phyloP scores from a whole-genome alignment of 2,888 invertebrate species.

The Brachyptera putata region DNA sequence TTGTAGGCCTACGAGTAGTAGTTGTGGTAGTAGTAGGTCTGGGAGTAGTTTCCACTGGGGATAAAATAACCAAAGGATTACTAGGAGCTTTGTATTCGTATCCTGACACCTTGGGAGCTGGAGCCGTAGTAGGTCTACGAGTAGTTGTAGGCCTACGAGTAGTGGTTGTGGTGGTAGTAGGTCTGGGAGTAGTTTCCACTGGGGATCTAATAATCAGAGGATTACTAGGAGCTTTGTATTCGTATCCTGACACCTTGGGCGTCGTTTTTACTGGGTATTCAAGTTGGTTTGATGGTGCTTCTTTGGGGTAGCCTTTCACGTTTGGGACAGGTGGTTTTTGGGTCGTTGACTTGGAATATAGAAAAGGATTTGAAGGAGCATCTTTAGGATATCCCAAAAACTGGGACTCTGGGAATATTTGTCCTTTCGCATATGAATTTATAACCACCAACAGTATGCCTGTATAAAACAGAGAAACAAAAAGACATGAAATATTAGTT shows the following conservation, averaged over 20 bases:
- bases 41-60: too few species aligned
- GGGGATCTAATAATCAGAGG: too few species aligned
- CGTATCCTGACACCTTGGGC: too few species aligned
- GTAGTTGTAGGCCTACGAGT: too few species aligned
- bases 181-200: too few species aligned
- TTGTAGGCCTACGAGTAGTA: background rate
- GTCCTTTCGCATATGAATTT: background rate
- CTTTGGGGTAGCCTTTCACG: background rate
- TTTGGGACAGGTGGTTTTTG: background rate
- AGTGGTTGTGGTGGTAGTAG: too few species aligned
- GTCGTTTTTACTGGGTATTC: constrained; percentile 10
- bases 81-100: too few species aligned
- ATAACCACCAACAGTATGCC: background rate
- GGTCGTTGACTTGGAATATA: constrained; percentile 3
- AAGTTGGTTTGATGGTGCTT: constrained; percentile 5
- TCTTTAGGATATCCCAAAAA: constrained; percentile 3
- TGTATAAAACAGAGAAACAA: background rate
- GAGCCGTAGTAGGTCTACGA: too few species aligned
- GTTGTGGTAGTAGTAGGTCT: constrained; percentile 1
- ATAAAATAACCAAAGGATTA: too few species aligned
- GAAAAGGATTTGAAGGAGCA: background rate
- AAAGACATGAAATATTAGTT: too few species aligned
- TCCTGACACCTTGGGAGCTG: too few species aligned
- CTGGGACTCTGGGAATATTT: background rate
- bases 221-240: too few species aligned